Conservation (phyloP, 1,140 invertebrate species). For the Fopius arisanus region DNA sequence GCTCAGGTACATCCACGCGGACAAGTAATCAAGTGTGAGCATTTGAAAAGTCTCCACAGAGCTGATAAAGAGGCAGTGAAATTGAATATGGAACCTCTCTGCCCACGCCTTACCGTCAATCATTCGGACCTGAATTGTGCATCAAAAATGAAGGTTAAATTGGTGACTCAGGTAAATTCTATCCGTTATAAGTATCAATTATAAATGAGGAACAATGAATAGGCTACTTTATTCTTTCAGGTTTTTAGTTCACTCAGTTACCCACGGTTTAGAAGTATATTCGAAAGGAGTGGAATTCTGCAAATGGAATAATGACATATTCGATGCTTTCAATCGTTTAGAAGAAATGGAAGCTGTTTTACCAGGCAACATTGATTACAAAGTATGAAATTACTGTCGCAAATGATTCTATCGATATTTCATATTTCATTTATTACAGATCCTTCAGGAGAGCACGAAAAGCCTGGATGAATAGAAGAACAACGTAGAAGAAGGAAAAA, state of each 20-base stretch:
- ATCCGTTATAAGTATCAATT: not conserved
- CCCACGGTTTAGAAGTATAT: not conserved
- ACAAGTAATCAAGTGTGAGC: not conserved
- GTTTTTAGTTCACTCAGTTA: not conserved
- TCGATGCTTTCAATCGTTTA: not conserved
- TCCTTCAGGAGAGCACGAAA: not conserved
- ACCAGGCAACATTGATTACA: not conserved
- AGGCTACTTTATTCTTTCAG: not conserved
- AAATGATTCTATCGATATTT: not conserved
- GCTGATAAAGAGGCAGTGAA: not conserved
- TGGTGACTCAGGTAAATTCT: not conserved
- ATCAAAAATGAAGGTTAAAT: not conserved
- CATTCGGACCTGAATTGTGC: not conserved
- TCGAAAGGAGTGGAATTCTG: not conserved
- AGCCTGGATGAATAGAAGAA: slow-evolving; percentile 30
- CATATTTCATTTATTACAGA: not conserved
- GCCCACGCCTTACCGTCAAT: not conserved
- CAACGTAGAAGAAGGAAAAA: not conserved
- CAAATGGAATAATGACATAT: not conserved
- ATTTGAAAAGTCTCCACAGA: not conserved
- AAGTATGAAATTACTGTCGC: not conserved
- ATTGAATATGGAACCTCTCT: not conserved
- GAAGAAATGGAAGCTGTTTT: not conserved
- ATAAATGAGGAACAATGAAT: not conserved
- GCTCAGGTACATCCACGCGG: not conserved